These are phyloP conservation scores for Gymnothorax javanicus DNA, from an alignment of 2,797 vertebrate genomes.

Conservation along the genomic window DNA sequence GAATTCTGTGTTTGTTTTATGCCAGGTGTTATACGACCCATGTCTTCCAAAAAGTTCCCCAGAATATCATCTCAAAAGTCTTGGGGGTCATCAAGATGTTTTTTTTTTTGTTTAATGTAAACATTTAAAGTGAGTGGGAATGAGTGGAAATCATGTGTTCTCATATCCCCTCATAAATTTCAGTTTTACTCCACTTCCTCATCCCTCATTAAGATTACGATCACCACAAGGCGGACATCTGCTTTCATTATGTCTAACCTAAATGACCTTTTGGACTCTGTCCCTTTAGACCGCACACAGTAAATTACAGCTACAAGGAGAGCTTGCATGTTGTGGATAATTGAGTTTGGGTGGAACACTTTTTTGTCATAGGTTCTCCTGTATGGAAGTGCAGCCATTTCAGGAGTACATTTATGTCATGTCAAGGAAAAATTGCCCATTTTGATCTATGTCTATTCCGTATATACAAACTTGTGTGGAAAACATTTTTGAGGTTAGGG, in stretches of 20 bases:
- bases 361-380: background rate
- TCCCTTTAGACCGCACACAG: background rate
- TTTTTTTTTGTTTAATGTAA: no score
- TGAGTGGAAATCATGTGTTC: background rate
- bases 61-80: no score
- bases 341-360: background rate
- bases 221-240: background rate
- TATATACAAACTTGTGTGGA: slow-evolving; percentile 7
- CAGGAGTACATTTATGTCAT: background rate
- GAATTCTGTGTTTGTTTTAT: no score
- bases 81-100: no score
- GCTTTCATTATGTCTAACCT: slow-evolving; percentile 26
- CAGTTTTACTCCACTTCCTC: slow-evolving; percentile 7
- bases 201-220: slow-evolving; percentile 1
- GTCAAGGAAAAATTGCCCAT: background rate
- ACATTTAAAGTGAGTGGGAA: no score
- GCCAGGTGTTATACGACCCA: no score
- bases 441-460: background rate
- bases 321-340: background rate
- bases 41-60: no score
- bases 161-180: slow-evolving; percentile 15
- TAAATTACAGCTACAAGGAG: background rate
- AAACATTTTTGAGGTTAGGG: background rate
- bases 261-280: background rate
- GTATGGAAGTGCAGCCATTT: background rate